A percentile compares a stretch with the other conserved stretches of the same genome.
These are phyloP conservation scores for Agriopis aurantiaria DNA, from an alignment of 2,888 invertebrate species.

Conservation along the genomic window DNA sequence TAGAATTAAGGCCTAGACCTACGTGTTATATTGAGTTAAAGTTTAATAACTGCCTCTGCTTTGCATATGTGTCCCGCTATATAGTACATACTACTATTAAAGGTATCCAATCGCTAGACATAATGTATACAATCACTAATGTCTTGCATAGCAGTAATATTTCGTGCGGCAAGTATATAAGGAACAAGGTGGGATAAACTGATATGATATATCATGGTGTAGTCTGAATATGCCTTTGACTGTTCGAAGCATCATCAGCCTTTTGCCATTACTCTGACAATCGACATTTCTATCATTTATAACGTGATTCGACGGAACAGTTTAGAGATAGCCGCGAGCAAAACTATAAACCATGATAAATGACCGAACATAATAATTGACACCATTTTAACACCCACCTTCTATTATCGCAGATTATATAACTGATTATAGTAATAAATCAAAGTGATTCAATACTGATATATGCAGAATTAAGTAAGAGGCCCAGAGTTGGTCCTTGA, in stretches of 20 bases:
- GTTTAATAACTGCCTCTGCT: not conserved
- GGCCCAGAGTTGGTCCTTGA: constrained; percentile 22
- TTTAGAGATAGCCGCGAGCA: constrained; percentile 30
- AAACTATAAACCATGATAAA: constrained; percentile 32
- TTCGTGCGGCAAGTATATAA: not conserved
- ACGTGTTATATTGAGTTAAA: not conserved
- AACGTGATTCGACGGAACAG: constrained; percentile 20
- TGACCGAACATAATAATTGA: constrained; percentile 35
- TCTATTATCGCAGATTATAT: constrained; percentile 32
- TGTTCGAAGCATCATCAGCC: not conserved
- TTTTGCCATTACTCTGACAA: constrained; percentile 21
- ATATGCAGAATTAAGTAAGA: constrained; percentile 20
- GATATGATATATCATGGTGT: not conserved
- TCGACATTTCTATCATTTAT: constrained; percentile 26
- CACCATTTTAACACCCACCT: constrained; percentile 35
- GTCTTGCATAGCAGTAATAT: not conserved
- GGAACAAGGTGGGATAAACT: not conserved
- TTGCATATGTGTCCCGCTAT: not conserved
- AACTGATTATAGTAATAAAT: constrained; percentile 32
- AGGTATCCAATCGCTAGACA: not conserved
- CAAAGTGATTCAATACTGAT: constrained; percentile 14
- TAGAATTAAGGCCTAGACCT: constrained; percentile 15
- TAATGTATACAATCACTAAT: too few relatives aligned
- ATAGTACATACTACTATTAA: too few relatives aligned
- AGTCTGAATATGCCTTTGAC: not conserved